Conservation (phyloP, 2,113 vertebrate species). For the Paradoxurus hermaphroditus region DNA sequence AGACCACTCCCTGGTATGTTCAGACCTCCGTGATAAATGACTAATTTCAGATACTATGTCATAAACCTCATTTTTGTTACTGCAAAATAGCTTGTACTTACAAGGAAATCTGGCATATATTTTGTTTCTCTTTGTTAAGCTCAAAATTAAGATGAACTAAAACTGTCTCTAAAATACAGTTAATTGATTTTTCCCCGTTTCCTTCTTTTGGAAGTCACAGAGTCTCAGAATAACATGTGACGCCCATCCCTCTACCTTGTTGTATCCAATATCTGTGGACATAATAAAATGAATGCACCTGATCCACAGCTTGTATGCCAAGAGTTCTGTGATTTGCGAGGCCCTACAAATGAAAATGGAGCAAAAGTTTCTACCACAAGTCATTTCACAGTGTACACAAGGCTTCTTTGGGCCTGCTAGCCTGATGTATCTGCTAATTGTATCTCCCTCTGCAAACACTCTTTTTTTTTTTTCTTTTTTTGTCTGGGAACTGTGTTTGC, state of each 20-base stretch:
- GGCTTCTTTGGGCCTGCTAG: neutral
- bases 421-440: neutral
- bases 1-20: neutral
- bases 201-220: neutral
- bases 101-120: neutral
- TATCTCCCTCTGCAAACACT: neutral
- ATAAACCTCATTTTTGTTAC: constrained; percentile 8
- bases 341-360: neutral
- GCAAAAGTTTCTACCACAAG: neutral
- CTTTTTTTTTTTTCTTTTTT: neutral
- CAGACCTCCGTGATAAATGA: neutral
- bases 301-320: neutral
- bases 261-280: neutral
- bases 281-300: neutral
- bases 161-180: neutral
- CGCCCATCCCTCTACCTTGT: neutral
- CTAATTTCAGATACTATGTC: constrained; percentile 2
- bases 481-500: neutral
- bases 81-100: constrained; percentile 16
- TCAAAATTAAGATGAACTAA: neutral
- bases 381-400: neutral
- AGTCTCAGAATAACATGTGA: neutral
- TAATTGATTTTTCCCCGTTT: neutral
- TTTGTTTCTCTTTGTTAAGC: neutral
- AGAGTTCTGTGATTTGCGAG: neutral